Percentiles rank a stretch among this genome's conserved stretches.
Evolutionary conservation across 2,113 vertebrate genomes (phyloP).

Genomic region (Oncorhynchus gorbuscha): DNA sequence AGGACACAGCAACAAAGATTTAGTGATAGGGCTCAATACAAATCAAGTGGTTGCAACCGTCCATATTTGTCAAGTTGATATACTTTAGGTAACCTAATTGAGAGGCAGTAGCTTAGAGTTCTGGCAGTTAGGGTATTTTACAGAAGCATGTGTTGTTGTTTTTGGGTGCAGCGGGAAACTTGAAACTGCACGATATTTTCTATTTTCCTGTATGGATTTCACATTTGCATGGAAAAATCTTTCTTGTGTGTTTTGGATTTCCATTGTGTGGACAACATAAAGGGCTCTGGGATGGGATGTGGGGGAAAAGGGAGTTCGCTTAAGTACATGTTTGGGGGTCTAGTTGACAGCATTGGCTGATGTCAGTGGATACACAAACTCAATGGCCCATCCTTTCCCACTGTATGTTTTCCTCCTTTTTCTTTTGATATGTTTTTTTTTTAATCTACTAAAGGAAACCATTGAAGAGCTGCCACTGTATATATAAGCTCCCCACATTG

Average conservation of each 20-base stretch:
- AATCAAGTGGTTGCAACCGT: slow-evolving; percentile 69
- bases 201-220: slow-evolving; percentile 76
- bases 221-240: slow-evolving; percentile 78
- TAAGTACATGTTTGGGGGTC: slow-evolving; percentile 77
- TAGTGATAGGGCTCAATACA: slow-evolving; percentile 61
- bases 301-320: slow-evolving; percentile 69
- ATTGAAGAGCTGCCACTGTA: slow-evolving; percentile 64
- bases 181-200: slow-evolving; percentile 63
- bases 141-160: slow-evolving; percentile 63
- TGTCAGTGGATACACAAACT: slow-evolving; percentile 66
- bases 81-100: slow-evolving; percentile 68
- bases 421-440: slow-evolving; percentile 48
- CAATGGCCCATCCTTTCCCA: slow-evolving; percentile 54
- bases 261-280: slow-evolving; percentile 78
- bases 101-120: slow-evolving; percentile 60
- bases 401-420: slow-evolving; percentile 29
- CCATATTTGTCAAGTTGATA: slow-evolving; percentile 71
- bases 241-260: slow-evolving; percentile 79
- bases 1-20: slow-evolving; percentile 45
- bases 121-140: slow-evolving; percentile 61
- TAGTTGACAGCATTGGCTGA: slow-evolving; percentile 71
- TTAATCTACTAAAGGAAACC: no score
- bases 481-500: slow-evolving; percentile 55
- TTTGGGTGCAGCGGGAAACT: slow-evolving; percentile 66
- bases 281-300: slow-evolving; percentile 71